Evolutionary conservation across 2,797 vertebrate genomes (phyloP).

Genomic region (Muraenolepis orangiensis): DNA sequence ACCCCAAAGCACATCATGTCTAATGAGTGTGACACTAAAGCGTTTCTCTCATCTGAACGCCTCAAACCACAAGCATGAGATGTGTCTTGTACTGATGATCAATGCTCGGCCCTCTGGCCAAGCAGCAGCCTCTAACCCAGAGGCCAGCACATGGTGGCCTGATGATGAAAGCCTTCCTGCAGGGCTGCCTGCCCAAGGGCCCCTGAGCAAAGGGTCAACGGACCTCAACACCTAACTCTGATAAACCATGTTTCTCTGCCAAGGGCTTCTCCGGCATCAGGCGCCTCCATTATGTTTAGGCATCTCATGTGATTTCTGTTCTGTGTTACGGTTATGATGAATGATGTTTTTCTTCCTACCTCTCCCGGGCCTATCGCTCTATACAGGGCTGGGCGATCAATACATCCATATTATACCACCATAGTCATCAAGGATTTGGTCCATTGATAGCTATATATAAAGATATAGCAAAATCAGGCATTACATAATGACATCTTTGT

Average conservation of each 20-base stretch:
- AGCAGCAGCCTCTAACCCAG: too few relatives aligned
- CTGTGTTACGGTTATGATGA: background rate
- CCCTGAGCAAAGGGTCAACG: background rate
- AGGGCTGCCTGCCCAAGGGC: background rate
- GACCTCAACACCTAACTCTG: background rate
- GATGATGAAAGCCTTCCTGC: background rate
- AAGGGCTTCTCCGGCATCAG: background rate
- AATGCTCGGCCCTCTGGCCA: too few relatives aligned
- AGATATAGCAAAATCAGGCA: too few relatives aligned
- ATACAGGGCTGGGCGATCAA: background rate
- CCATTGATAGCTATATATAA: too few relatives aligned
- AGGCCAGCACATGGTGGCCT: too few relatives aligned
- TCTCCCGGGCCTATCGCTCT: background rate
- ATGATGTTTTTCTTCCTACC: background rate
- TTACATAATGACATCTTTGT: too few relatives aligned
- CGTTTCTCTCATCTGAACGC: too few relatives aligned
- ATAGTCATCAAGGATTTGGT: too few relatives aligned
- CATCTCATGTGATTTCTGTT: background rate
- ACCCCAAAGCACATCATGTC: too few relatives aligned
- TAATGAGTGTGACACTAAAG: too few relatives aligned
- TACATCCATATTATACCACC: background rate
- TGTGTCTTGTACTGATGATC: too few relatives aligned
- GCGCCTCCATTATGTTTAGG: background rate
- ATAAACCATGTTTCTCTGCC: background rate
- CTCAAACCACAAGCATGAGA: too few relatives aligned